phyloP scores from a whole-genome alignment of 2,797 vertebrate species.

The Tinamus major region DNA sequence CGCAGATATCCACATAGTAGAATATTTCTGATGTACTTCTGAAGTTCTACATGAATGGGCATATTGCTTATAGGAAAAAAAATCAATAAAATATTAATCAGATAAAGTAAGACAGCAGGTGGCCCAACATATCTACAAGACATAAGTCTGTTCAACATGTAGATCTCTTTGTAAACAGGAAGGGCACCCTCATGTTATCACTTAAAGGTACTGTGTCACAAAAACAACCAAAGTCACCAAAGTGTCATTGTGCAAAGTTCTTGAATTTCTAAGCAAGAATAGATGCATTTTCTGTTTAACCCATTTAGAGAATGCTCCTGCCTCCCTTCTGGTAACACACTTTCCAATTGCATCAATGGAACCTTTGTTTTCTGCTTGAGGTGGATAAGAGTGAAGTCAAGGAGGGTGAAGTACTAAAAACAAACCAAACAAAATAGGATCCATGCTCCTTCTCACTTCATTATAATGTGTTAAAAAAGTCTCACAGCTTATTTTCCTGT shows the following conservation, averaged over 20 bases:
- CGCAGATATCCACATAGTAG: background rate
- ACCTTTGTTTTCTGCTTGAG: background rate
- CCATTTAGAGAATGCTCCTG: background rate
- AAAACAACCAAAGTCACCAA: background rate
- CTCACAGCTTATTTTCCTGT: background rate
- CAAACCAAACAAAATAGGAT: background rate
- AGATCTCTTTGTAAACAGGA: background rate
- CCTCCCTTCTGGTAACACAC: background rate
- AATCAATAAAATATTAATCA: constrained; percentile 12
- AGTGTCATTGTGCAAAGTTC: background rate
- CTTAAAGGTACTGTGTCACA: background rate
- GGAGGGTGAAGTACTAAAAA: background rate
- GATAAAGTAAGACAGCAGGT: background rate
- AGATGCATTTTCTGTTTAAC: background rate
- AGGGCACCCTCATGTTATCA: background rate
- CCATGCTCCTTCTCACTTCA: background rate
- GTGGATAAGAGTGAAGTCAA: background rate
- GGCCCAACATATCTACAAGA: background rate
- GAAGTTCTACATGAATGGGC: background rate
- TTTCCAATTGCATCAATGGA: background rate
- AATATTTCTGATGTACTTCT: background rate
- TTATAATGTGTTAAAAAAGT: background rate
- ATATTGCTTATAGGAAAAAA: background rate
- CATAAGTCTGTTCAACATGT: background rate
- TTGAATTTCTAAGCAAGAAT: constrained; percentile 13